Evolutionary conservation across 2,113 vertebrate genomes (phyloP).

Genomic region (Bubo blakistoni): DNA sequence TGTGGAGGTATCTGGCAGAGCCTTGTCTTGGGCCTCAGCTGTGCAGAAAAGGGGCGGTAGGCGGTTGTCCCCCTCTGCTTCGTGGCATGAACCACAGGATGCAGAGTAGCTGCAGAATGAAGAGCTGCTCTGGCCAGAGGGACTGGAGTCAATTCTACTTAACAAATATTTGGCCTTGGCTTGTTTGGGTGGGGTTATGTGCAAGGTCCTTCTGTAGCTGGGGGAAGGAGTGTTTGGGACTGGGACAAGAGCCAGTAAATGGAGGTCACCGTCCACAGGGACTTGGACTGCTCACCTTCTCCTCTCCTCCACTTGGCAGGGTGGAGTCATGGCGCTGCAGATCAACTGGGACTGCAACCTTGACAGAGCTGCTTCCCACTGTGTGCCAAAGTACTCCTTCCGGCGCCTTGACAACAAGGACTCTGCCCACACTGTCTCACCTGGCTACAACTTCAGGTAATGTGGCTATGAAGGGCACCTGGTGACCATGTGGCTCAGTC

Average conservation of each 20-base stretch:
- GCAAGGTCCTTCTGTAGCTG: neutral
- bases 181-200: neutral
- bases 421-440: constrained; percentile 74
- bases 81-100: neutral
- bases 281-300: neutral
- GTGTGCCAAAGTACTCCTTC: constrained; percentile 84
- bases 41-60: neutral
- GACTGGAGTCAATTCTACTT: neutral
- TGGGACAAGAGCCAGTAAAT: neutral
- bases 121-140: neutral
- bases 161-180: neutral
- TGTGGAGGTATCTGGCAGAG: constrained; percentile 69
- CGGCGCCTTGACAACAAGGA: constrained; percentile 81
- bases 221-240: neutral
- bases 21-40: neutral
- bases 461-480: neutral
- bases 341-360: constrained; percentile 84
- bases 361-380: constrained; percentile 73
- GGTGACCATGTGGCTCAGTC: neutral
- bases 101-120: neutral
- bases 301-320: constrained; percentile 55
- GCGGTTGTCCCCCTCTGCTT: neutral
- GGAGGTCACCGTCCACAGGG: neutral
- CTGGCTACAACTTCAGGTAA: constrained; percentile 90
- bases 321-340: constrained; percentile 83